Evolutionary conservation across 2,797 vertebrate species (phyloP), one percentile per base, ranked within the genome.

Genomic region (Peromyscus attwateri): DNA sequence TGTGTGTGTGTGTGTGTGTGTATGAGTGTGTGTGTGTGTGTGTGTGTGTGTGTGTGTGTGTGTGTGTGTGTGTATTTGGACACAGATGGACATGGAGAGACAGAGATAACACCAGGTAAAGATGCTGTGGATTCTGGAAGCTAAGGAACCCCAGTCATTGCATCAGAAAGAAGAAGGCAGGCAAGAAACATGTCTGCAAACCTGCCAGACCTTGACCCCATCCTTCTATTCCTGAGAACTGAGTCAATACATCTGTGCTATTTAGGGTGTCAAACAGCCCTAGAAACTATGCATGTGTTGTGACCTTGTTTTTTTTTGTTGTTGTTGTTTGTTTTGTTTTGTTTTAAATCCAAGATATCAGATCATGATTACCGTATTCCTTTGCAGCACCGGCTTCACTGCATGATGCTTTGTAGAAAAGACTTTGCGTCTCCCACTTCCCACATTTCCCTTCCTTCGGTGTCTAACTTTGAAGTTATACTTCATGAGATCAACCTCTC

Each of bases 71-170:
- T 73, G 29, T 14, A 40, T 60, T 57, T 49, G 34, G 27, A 70
- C 4, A 60, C 3, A 88, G 57, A 43, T 8, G 17, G 7, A 13
- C 52, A 25, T 5, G 2, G 60, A 60, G 1, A 60, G 57, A 62
- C 34, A 43, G 16, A 17, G 5, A 43, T 11, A 27, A 73, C 14
- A 0, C 10, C 1, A 2, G 11, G 12, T 2, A n/a, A 64, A 4
- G 52, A 55, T 7, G 6, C 2, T 3, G 0, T 40, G 46, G 0
- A 3, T 19, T 37, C n/a, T 12, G 6, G 2, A 73, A 40, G 68
- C n/a, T 27, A 88, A 21, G n/a, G 49, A 57, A 31, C 5, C 25
- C 52, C 49, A n/a, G 49, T 34, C 7, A 71, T 40, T 29, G 14
- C 49, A 40, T 5, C 31, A 13, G 29, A 13, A 3, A 11, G 31